Conservation (phyloP, 2,113 vertebrate species). For the Nyctereutes procyonoides region DNA sequence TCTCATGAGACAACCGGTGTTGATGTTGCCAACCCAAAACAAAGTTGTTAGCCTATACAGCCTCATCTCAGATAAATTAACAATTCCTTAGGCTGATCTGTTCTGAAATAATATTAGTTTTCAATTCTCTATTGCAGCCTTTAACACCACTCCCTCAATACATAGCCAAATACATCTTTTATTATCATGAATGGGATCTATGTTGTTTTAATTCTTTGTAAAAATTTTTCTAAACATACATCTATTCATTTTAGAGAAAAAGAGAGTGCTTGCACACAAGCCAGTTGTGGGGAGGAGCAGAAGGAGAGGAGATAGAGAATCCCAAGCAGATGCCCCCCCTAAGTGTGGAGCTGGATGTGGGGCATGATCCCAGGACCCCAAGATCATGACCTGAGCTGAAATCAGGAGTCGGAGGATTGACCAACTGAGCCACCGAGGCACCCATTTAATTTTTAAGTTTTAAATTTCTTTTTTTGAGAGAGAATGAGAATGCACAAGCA, state of each 20-base stretch:
- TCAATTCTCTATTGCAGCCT: background rate
- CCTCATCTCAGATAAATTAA: background rate
- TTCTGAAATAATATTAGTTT: conserved; percentile 37
- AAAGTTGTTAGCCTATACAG: background rate
- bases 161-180: background rate
- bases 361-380: background rate
- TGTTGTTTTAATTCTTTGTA: background rate
- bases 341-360: background rate
- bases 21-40: background rate
- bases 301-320: no score
- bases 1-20: background rate
- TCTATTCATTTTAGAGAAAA: background rate
- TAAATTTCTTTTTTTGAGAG: background rate
- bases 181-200: background rate
- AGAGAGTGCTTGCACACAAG: no score
- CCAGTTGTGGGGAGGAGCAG: no score
- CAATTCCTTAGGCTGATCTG: background rate
- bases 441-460: background rate
- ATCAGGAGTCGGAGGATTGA: background rate
- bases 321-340: no score
- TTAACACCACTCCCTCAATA: background rate
- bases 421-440: background rate
- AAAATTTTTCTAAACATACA: background rate
- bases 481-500: background rate
- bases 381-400: background rate